Evolutionary conservation across 2,888 invertebrate species (phyloP), one percentile per base, ranked within the genome.

Genomic region (Heliconius aoede): DNA sequence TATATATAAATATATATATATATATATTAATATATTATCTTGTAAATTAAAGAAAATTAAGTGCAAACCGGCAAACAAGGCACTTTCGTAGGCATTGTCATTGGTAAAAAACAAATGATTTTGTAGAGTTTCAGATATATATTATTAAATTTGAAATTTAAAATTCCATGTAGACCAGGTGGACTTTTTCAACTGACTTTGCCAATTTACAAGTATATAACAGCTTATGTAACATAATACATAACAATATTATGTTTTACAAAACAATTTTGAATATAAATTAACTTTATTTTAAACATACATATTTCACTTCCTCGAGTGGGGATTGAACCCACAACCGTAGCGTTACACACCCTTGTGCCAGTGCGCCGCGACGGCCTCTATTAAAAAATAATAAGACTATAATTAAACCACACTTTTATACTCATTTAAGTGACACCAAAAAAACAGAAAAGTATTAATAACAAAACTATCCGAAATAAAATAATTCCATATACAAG

Each of bases 31-130:
- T n/a, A 46, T 46, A 84, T 84, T n/a, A 65, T 69, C 28, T 28
- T n/a, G 18, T 26, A 46, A 67, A 67, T 40, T n/a, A 24, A 18
- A 11, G 21, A 3, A 30, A 36, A 1, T 13, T 5, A 32, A 60
- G 55, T 13, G 32, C 55, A 71, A 60, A 21, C 32, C 71, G 55
- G n/a, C 32, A 32, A 30, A 40, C 72, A 61, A 72, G 72, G 72
- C 72, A 72, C 40, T 46, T 1, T 46, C 24, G 26, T 24, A 72
- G 72, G 72, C 72, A 72, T 28, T 46, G 4, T 46, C 24, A 36
- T 24, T 7, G 11, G 4, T 24, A 58, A 55, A 36, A 24, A 71
- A 71, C 58, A 71, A 51, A 18, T n/a, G 3, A 21, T 69, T 30
- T 24, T 3, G 36, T n/a, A n/a, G n/a, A n/a, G n/a, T n/a, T n/a